Base-by-base conservation (phyloP, 2,888 invertebrate genomes). In the Neoitamus cyanurus region DNA sequence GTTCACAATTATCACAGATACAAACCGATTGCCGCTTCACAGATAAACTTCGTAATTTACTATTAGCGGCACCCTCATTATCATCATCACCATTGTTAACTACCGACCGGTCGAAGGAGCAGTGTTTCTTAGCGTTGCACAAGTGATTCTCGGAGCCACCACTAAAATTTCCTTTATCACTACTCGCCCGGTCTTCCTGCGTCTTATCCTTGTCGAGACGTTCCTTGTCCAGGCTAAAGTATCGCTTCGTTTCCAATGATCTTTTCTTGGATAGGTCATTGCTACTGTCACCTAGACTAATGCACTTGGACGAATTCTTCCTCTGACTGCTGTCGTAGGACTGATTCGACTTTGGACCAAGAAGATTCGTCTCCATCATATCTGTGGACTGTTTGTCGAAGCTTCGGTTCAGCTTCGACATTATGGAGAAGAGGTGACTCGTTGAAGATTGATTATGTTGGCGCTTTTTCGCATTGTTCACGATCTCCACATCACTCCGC, bases 191-290 rank as follows among this genome's bases (percentile, higher is more conserved):
- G 7, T 85, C 72, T 25, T 83, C 36, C 36, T 85, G 83, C 30
- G 72, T 36, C 20, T 58, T 73, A 34, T 86, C 86, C 68, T 86
- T 86, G 58, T 86, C 87, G 9, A 72, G 75, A 48, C 86, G 87
- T 6, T 88, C 88, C 77, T 88, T 88, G 82, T 88, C 88, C 11
- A 88, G 75, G 20, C 88, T 88, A 31, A 86, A 88, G 83, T 87
- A 88, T 0, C 87, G 86, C 69, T 87, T 87, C 11, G 88, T 85
- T 37, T 87, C 87, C 2, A 87, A 86, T 11, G 87, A 80, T 42
- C 86, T 86, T 70, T 87, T 87, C 9, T 87, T 87, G 3, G 84
- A 42, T 9, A 88, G 34, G 37, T 87, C 88, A 58, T 78, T 86
- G 28, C 86, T 86, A 31, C 88, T 88, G 34, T 86, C 87, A 82